A percentile compares a stretch with the other conserved stretches of the same genome.
phyloP scores from a whole-genome alignment of 2,888 invertebrate species.

The Drosophila ochracea region DNA sequence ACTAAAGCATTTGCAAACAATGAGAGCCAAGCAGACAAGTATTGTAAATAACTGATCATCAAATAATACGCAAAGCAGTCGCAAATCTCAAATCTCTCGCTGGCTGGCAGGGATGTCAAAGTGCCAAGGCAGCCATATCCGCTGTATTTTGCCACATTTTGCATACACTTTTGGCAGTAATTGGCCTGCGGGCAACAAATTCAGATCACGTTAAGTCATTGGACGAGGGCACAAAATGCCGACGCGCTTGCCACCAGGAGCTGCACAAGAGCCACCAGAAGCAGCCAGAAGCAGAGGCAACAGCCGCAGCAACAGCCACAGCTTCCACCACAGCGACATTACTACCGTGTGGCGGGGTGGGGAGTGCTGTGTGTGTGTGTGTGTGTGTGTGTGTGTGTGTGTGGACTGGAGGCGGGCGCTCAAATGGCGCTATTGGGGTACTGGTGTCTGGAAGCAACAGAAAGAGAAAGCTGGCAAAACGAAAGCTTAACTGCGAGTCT shows the following conservation, averaged over 20 bases:
- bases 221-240: slow-evolving; percentile 70
- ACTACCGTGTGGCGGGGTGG: slow-evolving; percentile 18
- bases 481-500: slow-evolving; percentile 24
- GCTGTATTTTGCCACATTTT: slow-evolving; percentile 54
- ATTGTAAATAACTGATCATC: slow-evolving; percentile 2
- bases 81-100: slow-evolving; percentile 9
- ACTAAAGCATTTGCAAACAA: not conserved
- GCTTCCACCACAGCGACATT: slow-evolving; percentile 51
- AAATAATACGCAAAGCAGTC: not conserved
- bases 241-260: slow-evolving; percentile 53
- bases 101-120: slow-evolving; percentile 7
- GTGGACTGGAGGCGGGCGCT: slow-evolving; percentile 60
- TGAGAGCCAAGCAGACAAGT: not conserved
- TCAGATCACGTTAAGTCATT: slow-evolving; percentile 80
- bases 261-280: slow-evolving; percentile 19
- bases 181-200: slow-evolving; percentile 79
- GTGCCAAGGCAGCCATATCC: slow-evolving; percentile 34
- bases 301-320: slow-evolving; percentile 51
- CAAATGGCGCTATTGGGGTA: slow-evolving; percentile 54
- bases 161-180: slow-evolving; percentile 72
- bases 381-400: slow-evolving; percentile 2
- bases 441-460: slow-evolving; percentile 27
- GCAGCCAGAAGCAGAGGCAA: slow-evolving; percentile 24
- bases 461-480: slow-evolving; percentile 49
- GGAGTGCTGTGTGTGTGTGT: too few species aligned